These are phyloP conservation scores for Drosophila lutescens DNA, from an alignment of 2,888 invertebrate species.

Conservation along the genomic window DNA sequence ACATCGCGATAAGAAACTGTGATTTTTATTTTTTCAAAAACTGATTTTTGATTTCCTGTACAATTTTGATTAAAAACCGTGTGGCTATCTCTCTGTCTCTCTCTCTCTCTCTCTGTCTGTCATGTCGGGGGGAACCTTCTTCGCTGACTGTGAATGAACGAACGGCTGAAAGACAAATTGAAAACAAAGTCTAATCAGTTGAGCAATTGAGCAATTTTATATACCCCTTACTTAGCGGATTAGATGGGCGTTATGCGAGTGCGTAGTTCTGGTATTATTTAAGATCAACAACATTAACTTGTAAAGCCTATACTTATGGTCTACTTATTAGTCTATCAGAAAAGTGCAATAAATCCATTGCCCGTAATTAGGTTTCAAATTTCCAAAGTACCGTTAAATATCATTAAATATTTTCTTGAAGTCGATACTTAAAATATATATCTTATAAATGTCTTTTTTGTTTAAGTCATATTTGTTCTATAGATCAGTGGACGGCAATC, in stretches of 20 bases:
- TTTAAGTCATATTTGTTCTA: too few relatives aligned
- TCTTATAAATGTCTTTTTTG: too few relatives aligned
- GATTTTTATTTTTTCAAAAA: conserved; percentile 77
- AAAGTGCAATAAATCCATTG: too few relatives aligned
- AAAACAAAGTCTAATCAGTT: conserved; percentile 79
- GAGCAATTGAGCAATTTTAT: conserved; percentile 75
- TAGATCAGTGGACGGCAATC: too few relatives aligned
- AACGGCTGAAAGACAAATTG: conserved; percentile 66
- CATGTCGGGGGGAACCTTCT: conserved; percentile 38
- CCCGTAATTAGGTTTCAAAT: too few relatives aligned
- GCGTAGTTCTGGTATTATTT: not conserved
- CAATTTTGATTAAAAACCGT: conserved; percentile 80
- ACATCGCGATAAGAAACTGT: conserved; percentile 80
- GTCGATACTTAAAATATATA: too few relatives aligned
- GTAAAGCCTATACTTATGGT: not conserved
- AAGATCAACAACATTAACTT: not conserved
- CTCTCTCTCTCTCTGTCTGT: conserved; percentile 18
- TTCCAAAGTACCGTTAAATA: too few relatives aligned
- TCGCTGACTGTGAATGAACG: conserved; percentile 33
- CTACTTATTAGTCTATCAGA: not conserved
- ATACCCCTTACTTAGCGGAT: conserved; percentile 40
- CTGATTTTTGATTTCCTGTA: conserved; percentile 82
- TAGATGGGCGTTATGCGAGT: conserved; percentile 21
- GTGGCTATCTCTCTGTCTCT: conserved; percentile 41
- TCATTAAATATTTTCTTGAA: too few relatives aligned